Evolutionary conservation across 2,797 vertebrate species (phyloP).

Genomic region (Cygnus olor): DNA sequence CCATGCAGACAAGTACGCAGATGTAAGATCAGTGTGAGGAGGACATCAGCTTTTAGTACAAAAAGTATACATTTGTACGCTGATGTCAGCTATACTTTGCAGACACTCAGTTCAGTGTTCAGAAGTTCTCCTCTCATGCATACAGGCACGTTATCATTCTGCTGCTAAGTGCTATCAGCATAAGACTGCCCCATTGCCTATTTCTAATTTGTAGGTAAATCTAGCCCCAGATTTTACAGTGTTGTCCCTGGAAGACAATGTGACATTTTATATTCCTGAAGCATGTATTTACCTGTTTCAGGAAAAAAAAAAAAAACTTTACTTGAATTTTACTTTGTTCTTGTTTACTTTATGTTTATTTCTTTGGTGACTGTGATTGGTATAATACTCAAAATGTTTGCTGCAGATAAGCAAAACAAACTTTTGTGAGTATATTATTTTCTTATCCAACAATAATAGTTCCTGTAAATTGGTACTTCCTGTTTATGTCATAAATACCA

Average conservation of each 20-base stretch:
- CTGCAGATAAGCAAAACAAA: neutral
- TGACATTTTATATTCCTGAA: neutral
- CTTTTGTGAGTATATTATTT: neutral
- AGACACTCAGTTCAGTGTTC: neutral
- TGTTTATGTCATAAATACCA: neutral
- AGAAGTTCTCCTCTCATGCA: neutral
- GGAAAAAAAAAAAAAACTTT: too few species aligned
- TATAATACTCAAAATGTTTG: neutral
- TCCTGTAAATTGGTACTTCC: neutral
- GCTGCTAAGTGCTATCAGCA: neutral
- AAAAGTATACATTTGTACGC: neutral
- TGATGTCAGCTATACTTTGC: neutral
- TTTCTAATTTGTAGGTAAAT: neutral
- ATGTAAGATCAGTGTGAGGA: neutral
- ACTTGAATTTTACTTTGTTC: neutral
- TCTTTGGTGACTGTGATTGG: neutral
- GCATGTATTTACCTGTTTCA: neutral
- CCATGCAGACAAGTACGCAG: neutral
- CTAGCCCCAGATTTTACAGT: neutral
- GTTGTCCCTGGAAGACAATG: neutral
- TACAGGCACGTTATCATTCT: rapidly evolving
- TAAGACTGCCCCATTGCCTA: neutral
- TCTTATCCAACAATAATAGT: neutral
- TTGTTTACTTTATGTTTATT: neutral
- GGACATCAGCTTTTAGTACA: neutral